phyloP scores from a whole-genome alignment of 1,140 invertebrate species.

The Hyles vespertilio region DNA sequence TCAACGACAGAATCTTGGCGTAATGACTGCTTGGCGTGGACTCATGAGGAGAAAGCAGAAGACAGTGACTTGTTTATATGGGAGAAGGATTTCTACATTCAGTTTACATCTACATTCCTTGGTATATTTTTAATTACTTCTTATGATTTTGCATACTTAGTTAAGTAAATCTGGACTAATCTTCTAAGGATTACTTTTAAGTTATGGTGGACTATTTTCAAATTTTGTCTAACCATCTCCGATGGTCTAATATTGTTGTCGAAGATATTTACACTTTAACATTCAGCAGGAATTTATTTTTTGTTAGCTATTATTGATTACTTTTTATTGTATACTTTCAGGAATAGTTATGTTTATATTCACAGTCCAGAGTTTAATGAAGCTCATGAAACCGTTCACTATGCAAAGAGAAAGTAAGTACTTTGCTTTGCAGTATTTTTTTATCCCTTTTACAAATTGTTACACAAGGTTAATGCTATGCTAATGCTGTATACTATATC shows the following conservation, averaged over 20 bases:
- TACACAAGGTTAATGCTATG: too few species aligned
- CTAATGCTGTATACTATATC: too few species aligned
- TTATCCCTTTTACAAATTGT: neutral
- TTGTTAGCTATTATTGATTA: too few species aligned
- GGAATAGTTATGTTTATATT: conserved; percentile 45
- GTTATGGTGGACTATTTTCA: too few species aligned
- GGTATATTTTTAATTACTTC: conserved; percentile 19
- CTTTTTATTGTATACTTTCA: conserved; percentile 30
- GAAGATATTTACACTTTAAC: too few species aligned
- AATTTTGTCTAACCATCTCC: too few species aligned
- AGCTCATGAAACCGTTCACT: conserved; percentile 18
- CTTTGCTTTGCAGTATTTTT: neutral
- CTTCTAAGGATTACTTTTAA: neutral
- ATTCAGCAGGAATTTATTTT: too few species aligned
- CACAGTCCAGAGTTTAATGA: conserved; percentile 33
- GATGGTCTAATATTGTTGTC: too few species aligned
- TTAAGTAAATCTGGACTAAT: too few species aligned
- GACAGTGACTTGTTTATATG: conserved; percentile 61
- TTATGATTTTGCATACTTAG: too few species aligned
- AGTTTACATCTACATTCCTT: conserved; percentile 51
- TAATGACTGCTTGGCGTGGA: conserved; percentile 36
- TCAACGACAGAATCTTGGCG: conserved; percentile 33
- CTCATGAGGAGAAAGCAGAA: conserved; percentile 28
- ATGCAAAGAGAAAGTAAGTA: conserved; percentile 29
- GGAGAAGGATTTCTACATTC: conserved; percentile 76